Evolutionary conservation across 2,888 invertebrate species (phyloP), one percentile per base, ranked within the genome.

Genomic region (Zaprionus bogoriensis): DNA sequence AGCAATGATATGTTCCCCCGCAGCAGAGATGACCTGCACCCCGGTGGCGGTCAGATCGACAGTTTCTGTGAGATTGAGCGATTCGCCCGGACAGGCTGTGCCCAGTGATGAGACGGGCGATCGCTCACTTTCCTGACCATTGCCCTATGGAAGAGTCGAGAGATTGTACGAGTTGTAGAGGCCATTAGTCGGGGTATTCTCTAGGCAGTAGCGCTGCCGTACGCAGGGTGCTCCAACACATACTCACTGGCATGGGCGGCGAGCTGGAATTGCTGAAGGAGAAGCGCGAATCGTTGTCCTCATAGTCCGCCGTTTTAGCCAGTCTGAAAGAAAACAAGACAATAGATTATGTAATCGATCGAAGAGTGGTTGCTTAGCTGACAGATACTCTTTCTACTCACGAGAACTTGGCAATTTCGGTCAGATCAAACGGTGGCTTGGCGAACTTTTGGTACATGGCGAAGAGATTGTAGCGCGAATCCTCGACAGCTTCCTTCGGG

Each of bases 1-100:
- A 0, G 97, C 97, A 78, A 97, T 97, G 87, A 97, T 97, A 89
- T 96, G 95, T 89, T 95, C 95, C 0, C 96, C 96, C 10, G 96
- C 94, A 0, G 96, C 95, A 0, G 96, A 95, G 65, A 97, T 96
- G 67, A 97, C 94, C 92, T 96, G 93, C 0, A 94, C 94, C 20
- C 89, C 76, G 0, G 79, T 77, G 12, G 68, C 45, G 14, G 68
- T 71, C 3, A 76, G 58, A 50, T 87, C 89, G 19, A 77, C 66
- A 0, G 83, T 63, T 44, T 82, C 87, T 4, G 30, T 36, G 6
- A 45, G 41, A 4, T 27, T 52, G 28, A 66, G 48, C 36, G 57
- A 52, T 48, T 58, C 57, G 7, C 14, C 32, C 14, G 32, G 17
- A 9, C 17, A 36, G n/a, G n/a, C n/a, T n/a, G n/a, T n/a, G n/a